Base-by-base conservation (phyloP, 2,113 vertebrate species). In the Epinephelus fuscoguttatus region DNA sequence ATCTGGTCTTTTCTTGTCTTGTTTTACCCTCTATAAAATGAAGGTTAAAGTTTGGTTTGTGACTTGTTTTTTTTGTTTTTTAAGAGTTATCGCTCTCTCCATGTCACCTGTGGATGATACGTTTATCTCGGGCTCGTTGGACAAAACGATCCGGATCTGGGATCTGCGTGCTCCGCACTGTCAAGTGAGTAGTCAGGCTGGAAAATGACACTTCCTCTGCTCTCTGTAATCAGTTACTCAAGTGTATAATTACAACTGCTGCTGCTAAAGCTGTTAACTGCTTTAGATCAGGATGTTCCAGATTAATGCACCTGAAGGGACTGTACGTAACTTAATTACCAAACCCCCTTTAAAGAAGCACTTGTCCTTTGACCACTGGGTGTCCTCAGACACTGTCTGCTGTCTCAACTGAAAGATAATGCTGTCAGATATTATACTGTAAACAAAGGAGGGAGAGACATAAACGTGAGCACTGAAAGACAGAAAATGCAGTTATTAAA, bases 31-130 rank as follows among this genome's bases (percentile, higher is more conserved):
- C 14, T 66, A 2, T 63, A 8, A 23, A 64, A 14, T n/a, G 2
- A 19, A 6, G 6, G 33, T 7, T 49, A 11, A 42, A 60, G 42
- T 21, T 59, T 74, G 4, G 21, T 70, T 2, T 81, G 14, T 80
- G 50, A n/a, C 30, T 42, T 21, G 19, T 12, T 57, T 19, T 74
- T 15, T 66, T 77, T 50, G 3, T 50, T 17, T 50, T 50, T 30
- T 55, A 55, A 55, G 99, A 91, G 99, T 99, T 59, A 98, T 98
- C 78, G 97, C 99, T 67, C 96, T 99, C 80, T 99, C 98, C 42
- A 99, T 99, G 98, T 99, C 99, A 91, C 99, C 99, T 57, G 97
- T 99, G 87, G 98, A 98, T 89, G 96, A 98, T 75, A 98, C 97
- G 12, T 99, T 99, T 92, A 99, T 99, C 91, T 99, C 99, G 83